Percentiles rank a stretch among this genome's conserved stretches.
phyloP scores from a whole-genome alignment of 1,140 invertebrate genomes.

The Procambarus virginalis region DNA sequence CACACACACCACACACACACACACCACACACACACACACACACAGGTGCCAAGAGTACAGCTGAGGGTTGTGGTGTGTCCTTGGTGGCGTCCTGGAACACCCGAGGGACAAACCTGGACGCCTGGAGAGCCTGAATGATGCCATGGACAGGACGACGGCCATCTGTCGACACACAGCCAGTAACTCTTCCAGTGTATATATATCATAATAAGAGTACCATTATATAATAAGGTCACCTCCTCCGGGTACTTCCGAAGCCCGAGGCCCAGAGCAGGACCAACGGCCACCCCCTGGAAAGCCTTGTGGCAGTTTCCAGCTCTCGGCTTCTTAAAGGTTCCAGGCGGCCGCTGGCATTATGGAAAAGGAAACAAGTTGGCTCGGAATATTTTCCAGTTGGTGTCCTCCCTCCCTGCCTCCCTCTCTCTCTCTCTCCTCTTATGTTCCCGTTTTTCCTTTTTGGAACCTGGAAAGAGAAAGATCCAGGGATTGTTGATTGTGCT shows the following conservation, averaged over 20 bases:
- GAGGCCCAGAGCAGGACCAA: not conserved
- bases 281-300: not conserved
- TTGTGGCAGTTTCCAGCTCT: not conserved
- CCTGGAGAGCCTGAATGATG: too few relatives aligned
- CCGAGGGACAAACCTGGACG: too few relatives aligned
- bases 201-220: not conserved
- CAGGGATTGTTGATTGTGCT: conserved; percentile 11
- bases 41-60: too few relatives aligned
- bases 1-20: too few relatives aligned
- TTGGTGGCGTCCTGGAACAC: too few relatives aligned
- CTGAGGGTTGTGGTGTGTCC: too few relatives aligned
- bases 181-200: not conserved
- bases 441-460: not conserved
- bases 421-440: not conserved
- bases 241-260: too few relatives aligned
- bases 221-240: too few relatives aligned
- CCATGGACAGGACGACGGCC: too few relatives aligned
- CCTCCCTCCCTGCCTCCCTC: not conserved
- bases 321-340: not conserved
- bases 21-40: too few relatives aligned
- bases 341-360: conserved; percentile 20
- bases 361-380: conserved; percentile 11
- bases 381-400: conserved; percentile 33
- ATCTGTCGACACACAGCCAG: not conserved
- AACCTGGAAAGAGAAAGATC: not conserved